Evolutionary conservation across 64 coral and sea anemone species (phyloP).

Genomic region (Porites australiensis): DNA sequence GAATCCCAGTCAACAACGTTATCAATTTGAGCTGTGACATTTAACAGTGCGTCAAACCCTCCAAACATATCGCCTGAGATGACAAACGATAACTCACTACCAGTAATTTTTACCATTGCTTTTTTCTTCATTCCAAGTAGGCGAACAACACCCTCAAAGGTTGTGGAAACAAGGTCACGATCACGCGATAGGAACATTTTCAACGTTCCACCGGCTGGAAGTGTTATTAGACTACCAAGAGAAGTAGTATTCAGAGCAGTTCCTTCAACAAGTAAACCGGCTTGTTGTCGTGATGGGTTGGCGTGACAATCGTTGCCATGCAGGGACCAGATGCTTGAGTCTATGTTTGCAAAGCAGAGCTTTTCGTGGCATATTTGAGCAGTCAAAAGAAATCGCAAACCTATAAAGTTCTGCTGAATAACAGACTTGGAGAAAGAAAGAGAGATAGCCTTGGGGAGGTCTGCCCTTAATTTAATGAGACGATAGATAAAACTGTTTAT

Average conservation of each 20-base stretch:
- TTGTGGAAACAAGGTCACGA: background rate
- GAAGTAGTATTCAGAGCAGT: background rate
- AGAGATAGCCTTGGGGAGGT: conserved; percentile 14
- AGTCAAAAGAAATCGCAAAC: background rate
- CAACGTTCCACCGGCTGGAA: background rate
- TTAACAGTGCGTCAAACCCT: background rate
- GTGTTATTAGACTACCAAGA: background rate
- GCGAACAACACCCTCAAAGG: background rate
- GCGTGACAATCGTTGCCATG: background rate
- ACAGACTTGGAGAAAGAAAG: background rate
- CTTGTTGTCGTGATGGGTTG: background rate
- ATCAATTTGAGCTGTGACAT: background rate
- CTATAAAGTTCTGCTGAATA: background rate
- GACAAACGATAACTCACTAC: background rate
- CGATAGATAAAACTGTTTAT: background rate
- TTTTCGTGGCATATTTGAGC: conserved; percentile 6
- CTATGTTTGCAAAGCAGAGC: background rate
- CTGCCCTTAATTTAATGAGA: background rate
- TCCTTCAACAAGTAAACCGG: conserved; percentile 6
- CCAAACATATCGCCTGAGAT: background rate
- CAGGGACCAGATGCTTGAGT: background rate
- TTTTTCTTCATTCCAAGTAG: background rate
- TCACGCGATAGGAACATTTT: background rate
- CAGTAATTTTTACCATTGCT: background rate
- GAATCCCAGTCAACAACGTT: conserved; percentile 10